A percentile compares a stretch with the other conserved stretches of the same genome.
phyloP scores from a whole-genome alignment of 2,888 invertebrate genomes.

The Perizoma affinitatum region DNA sequence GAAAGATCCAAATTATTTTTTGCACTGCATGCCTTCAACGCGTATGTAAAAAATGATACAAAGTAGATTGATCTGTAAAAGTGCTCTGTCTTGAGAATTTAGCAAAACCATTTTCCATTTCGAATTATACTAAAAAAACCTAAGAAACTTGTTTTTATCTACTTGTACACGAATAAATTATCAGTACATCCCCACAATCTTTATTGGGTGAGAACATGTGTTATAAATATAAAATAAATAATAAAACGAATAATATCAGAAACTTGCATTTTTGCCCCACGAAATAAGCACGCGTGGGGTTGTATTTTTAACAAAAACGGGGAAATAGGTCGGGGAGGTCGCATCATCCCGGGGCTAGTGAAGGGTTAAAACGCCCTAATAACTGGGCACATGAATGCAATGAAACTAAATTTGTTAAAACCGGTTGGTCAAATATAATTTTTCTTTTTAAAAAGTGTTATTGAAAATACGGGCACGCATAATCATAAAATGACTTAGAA shows the following conservation, averaged over 20 bases:
- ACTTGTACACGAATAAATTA: conserved; percentile 17
- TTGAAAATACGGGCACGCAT: neutral
- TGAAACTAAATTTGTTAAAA: conserved; percentile 10
- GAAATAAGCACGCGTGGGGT: conserved; percentile 65
- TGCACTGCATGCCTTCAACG: too few relatives aligned
- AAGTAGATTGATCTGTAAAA: too few relatives aligned
- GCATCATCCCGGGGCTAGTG: conserved; percentile 54
- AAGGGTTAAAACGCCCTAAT: conserved; percentile 78
- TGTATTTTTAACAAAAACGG: conserved; percentile 63
- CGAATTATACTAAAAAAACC: neutral
- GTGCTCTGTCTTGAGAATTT: too few relatives aligned
- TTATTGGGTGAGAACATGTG: conserved; percentile 57
- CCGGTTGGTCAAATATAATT: conserved; percentile 5
- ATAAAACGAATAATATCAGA: conserved; percentile 65
- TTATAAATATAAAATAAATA: conserved; percentile 62
- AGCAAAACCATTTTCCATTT: conserved; percentile 27
- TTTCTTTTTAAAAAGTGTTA: neutral
- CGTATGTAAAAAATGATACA: too few relatives aligned
- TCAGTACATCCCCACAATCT: conserved; percentile 10
- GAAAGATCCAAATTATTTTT: too few relatives aligned
- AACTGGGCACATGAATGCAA: conserved; percentile 59
- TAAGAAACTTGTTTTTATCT: too few relatives aligned
- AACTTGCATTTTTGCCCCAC: conserved; percentile 67
- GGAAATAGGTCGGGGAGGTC: conserved; percentile 74
- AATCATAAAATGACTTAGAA: too few relatives aligned